Evolutionary conservation across 2,797 vertebrate species (phyloP), one percentile per base, ranked within the genome.

Genomic region (Odontamblyopus lacepedii): DNA sequence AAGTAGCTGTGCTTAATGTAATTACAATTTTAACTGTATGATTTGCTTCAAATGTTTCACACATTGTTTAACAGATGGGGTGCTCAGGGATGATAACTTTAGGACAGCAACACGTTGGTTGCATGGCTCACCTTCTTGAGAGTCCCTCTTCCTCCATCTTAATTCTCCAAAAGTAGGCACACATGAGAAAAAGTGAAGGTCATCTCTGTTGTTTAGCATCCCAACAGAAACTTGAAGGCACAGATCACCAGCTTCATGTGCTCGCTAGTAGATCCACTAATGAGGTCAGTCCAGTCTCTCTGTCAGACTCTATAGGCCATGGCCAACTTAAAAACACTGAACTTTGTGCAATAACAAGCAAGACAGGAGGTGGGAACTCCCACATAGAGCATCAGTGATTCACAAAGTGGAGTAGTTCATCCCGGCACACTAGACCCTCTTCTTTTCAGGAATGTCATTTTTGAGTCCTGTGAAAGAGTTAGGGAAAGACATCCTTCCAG

Each of bases 371-470:
- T 53, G 73, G 85, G 78, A 87, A 89, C 87, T 90, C 91, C 90
- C 88, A 91, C 90, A 86, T 78, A 69, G 78, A 26, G 51, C 82
- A 91, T 91, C 85, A 91, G 89, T 82, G 78, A 92, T 92, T 93
- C 91, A 92, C 85, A 91, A 90, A 91, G 91, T 77, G 78, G 85
- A 88, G 69, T 61, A 79, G 90, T 88, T 88, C 82, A 88, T 89
- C 81, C 85, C 78, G 6, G 61, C 32, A 80, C 67, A 79, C 82
- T 82, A 77, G 90, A 89, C 88, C 89, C 71, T 89, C 86, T 91
- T 87, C 88, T 92, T 92, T 92, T 91, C 88, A 91, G 87, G 88
- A 92, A 90, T 89, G 91, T 87, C 90, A 87, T 89, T 91, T 88
- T 87, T 88, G 85, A 91, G 85, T 81, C 78, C 38, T 85, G 71